phyloP scores from a whole-genome alignment of 2,113 vertebrate genomes.

The Shinisaurus crocodilurus region DNA sequence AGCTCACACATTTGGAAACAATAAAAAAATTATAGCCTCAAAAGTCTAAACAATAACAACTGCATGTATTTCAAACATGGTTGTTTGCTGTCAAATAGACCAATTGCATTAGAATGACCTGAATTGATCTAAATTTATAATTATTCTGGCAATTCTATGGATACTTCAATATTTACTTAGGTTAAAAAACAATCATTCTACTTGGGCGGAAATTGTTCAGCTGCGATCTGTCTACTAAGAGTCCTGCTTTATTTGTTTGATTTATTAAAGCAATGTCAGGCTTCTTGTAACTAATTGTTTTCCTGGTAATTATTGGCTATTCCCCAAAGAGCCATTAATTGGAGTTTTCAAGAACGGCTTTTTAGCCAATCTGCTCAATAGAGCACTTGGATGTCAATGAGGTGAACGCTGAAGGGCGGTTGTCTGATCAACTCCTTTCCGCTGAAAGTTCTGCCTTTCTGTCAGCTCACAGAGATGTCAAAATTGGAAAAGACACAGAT shows the following conservation, averaged over 20 bases:
- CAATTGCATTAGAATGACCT: not conserved
- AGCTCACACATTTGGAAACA: not conserved
- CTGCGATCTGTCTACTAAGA: slow-evolving; percentile 1
- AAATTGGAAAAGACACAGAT: not conserved
- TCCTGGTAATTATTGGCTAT: slow-evolving; percentile 18
- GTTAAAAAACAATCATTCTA: not conserved
- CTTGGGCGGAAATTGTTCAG: slow-evolving; percentile 2
- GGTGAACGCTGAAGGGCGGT: not conserved
- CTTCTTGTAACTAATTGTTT: slow-evolving; percentile 27
- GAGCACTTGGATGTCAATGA: not conserved
- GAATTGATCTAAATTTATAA: not conserved
- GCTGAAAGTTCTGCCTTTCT: not conserved
- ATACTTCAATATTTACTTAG: not conserved
- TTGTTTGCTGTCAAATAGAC: not conserved
- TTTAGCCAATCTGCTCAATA: not conserved
- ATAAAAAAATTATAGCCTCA: not conserved
- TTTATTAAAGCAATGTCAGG: slow-evolving; percentile 27
- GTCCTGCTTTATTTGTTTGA: slow-evolving; percentile 28
- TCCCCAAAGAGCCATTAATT: slow-evolving; percentile 26
- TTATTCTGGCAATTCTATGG: not conserved
- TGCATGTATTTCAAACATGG: not conserved
- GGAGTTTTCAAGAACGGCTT: slow-evolving; percentile 1
- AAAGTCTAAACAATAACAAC: not conserved
- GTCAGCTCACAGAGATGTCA: not conserved
- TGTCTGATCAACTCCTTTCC: not conserved